Percentiles rank a stretch among this genome's conserved stretches.
Conservation (phyloP, 1,140 invertebrate species). For the Drosophila tristis region DNA sequence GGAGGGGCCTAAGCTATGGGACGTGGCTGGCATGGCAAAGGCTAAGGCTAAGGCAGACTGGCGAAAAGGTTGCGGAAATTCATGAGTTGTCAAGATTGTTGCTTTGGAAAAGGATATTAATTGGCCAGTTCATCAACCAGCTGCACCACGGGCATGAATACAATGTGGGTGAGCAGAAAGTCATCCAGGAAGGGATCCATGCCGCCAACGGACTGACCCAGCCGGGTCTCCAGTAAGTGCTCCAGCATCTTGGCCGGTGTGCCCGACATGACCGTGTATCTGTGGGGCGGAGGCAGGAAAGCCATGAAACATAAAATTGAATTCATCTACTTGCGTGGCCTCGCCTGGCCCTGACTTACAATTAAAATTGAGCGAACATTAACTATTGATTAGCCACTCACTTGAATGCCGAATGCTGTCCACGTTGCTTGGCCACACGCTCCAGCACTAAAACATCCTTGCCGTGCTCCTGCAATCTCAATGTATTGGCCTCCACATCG, state of each 20-base stretch:
- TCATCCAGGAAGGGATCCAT: slow-evolving; percentile 91
- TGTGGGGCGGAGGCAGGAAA: slow-evolving; percentile 68
- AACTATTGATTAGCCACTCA: slow-evolving; percentile 60
- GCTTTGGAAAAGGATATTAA: slow-evolving; percentile 89
- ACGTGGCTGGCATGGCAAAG: slow-evolving; percentile 25
- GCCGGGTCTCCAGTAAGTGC: slow-evolving; percentile 92
- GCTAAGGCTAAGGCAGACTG: no score
- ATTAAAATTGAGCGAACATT: slow-evolving; percentile 33
- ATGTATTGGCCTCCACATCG: slow-evolving; percentile 95
- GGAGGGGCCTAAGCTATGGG: slow-evolving; percentile 16
- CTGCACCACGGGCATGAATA: slow-evolving; percentile 92
- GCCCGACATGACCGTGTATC: slow-evolving; percentile 95
- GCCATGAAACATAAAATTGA: slow-evolving; percentile 43
- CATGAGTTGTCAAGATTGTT: slow-evolving; percentile 18
- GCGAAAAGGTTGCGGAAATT: slow-evolving; percentile 5
- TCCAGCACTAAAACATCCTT: slow-evolving; percentile 94
- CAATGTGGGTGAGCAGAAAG: slow-evolving; percentile 94
- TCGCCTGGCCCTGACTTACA: slow-evolving; percentile 16
- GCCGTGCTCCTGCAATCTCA: slow-evolving; percentile 93
- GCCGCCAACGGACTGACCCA: slow-evolving; percentile 86
- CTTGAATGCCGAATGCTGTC: slow-evolving; percentile 84
- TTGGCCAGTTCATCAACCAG: slow-evolving; percentile 91
- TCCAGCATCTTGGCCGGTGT: slow-evolving; percentile 95
- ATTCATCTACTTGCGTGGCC: neutral
- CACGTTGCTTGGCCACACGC: slow-evolving; percentile 87